Evolutionary conservation across 1,140 invertebrate genomes (phyloP).

Genomic region (Anagrus nilaparvatae): DNA sequence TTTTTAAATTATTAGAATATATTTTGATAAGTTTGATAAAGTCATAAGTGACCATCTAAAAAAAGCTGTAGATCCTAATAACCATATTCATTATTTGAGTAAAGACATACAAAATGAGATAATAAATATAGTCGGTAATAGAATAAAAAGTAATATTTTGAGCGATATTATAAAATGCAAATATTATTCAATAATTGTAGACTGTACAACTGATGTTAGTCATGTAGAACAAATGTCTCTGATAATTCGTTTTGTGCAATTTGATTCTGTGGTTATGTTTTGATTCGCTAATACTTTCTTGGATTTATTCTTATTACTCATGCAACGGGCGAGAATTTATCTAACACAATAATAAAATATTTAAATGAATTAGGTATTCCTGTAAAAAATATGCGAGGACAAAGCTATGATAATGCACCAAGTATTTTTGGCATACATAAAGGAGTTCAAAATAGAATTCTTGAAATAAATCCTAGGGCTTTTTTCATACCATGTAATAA

Average conservation of each 20-base stretch:
- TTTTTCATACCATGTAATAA: conserved; percentile 20
- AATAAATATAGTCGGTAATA: conserved; percentile 16
- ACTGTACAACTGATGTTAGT: conserved; percentile 24
- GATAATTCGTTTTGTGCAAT: conserved; percentile 15
- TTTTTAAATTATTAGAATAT: conserved; percentile 23
- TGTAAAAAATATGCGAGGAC: conserved; percentile 12
- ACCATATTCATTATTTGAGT: conserved; percentile 16
- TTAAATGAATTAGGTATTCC: background rate
- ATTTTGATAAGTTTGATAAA: conserved; percentile 23
- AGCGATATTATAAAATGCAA: conserved; percentile 18
- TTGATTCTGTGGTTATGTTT: conserved; percentile 2
- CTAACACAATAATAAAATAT: conserved; percentile 2
- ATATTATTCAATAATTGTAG: conserved; percentile 25
- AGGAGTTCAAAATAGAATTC: conserved; percentile 22
- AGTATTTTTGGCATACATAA: conserved; percentile 22
- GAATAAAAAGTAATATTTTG: conserved; percentile 19
- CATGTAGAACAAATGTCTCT: conserved; percentile 23
- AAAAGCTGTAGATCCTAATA: conserved; percentile 4
- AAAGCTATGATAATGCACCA: conserved; percentile 24
- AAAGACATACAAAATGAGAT: conserved; percentile 24
- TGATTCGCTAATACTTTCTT: conserved; percentile 17
- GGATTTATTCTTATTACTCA: conserved; percentile 8
- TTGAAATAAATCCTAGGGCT: conserved; percentile 18
- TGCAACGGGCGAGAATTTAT: background rate
- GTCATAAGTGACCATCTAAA: conserved; percentile 19